Conservation (phyloP, 35 echinoderm and acorn worm species). For the Heliocidaris erythrogramma region DNA sequence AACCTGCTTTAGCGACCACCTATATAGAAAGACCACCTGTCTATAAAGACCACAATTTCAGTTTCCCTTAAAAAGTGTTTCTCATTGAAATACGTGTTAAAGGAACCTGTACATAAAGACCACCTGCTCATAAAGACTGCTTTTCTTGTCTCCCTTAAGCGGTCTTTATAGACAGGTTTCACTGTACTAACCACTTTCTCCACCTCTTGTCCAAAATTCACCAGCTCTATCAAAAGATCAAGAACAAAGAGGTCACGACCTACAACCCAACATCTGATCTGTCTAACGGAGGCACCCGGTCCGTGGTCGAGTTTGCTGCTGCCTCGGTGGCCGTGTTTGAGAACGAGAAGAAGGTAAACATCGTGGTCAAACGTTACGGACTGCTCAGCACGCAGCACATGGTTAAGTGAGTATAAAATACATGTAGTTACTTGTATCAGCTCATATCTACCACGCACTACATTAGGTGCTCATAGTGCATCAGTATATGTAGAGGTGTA, state of each 20-base stretch:
- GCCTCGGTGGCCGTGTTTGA: conserved; percentile 81
- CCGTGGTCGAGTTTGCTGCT: conserved; percentile 88
- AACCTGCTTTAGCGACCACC: too few relatives aligned
- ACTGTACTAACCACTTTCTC: not conserved
- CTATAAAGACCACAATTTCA: too few relatives aligned
- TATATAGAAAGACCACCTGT: too few relatives aligned
- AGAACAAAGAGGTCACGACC: conserved; percentile 78
- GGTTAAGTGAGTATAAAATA: conserved; percentile 70
- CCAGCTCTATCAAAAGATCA: conserved; percentile 92
- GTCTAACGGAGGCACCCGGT: conserved; percentile 74
- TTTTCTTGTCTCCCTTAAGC: too few relatives aligned
- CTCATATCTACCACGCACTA: too few relatives aligned
- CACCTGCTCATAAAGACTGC: too few relatives aligned
- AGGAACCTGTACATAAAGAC: too few relatives aligned
- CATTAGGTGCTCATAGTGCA: too few relatives aligned
- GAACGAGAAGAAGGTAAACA: conserved; percentile 84
- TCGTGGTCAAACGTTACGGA: conserved; percentile 74
- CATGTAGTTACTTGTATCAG: not conserved
- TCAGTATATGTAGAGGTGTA: too few relatives aligned
- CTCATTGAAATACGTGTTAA: too few relatives aligned
- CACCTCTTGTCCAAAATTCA: not conserved
- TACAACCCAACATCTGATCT: conserved; percentile 58
- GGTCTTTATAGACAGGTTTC: too few relatives aligned
- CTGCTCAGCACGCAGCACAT: conserved; percentile 74
- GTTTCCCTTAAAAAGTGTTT: too few relatives aligned